Conservation (phyloP, 1,140 invertebrate genomes). For the Heliconius melpomene region DNA sequence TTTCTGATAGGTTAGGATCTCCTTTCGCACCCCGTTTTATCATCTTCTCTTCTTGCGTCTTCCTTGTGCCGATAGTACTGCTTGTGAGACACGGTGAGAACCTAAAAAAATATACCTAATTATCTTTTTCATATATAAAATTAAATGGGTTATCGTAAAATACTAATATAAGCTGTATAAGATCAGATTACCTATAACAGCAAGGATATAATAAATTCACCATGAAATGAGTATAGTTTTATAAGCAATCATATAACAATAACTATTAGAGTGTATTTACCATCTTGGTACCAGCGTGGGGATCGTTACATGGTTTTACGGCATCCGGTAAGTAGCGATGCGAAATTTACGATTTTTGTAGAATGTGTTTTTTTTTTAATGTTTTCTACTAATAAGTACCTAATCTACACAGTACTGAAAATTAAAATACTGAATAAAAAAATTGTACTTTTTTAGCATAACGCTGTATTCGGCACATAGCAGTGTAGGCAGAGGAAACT, state of each 20-base stretch:
- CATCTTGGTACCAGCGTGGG: background rate
- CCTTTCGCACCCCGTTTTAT: no score
- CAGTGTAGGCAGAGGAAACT: no score
- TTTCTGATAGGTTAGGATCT: no score
- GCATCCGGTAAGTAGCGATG: background rate
- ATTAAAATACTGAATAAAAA: no score
- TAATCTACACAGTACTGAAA: no score
- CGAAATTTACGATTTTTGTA: background rate
- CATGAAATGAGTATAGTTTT: background rate
- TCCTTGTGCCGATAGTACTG: no score
- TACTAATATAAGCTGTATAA: background rate
- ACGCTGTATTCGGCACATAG: no score
- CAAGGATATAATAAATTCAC: background rate
- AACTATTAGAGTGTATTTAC: constrained; percentile 4
- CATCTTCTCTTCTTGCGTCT: no score
- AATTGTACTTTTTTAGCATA: no score
- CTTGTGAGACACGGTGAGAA: no score
- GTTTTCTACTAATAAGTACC: no score
- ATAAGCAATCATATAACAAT: constrained; percentile 5
- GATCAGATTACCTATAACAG: background rate
- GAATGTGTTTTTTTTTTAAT: background rate
- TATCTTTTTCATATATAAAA: background rate
- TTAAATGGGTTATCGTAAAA: background rate
- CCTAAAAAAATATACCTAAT: no score
- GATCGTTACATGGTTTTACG: background rate